Percentiles rank a stretch among this genome's conserved stretches.
These are phyloP conservation scores for Thaumatotibia leucotreta DNA, from an alignment of 1,140 invertebrate genomes.

Conservation along the genomic window DNA sequence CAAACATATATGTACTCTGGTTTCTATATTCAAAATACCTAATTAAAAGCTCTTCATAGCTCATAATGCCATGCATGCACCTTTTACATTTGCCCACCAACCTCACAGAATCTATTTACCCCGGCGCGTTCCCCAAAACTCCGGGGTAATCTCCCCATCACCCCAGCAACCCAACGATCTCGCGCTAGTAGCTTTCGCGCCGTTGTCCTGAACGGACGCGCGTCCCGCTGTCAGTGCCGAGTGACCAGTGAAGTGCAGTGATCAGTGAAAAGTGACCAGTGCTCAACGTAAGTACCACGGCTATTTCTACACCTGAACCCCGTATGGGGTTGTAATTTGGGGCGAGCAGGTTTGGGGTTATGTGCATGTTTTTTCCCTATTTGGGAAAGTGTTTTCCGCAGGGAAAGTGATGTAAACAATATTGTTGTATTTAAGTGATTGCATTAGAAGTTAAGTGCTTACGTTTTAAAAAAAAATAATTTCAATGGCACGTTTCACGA, in stretches of 20 bases:
- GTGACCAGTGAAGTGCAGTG: constrained; percentile 12
- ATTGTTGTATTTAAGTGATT: not conserved
- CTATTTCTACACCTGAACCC: not conserved
- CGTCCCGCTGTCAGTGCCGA: not conserved
- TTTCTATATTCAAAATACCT: too few species aligned
- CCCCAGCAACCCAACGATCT: not conserved
- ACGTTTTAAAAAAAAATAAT: not conserved
- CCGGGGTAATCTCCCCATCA: not conserved
- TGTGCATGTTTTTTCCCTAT: not conserved
- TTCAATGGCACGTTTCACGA: not conserved
- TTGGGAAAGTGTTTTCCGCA: constrained; percentile 5
- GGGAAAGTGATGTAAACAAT: not conserved
- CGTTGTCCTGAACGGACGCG: not conserved
- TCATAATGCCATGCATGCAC: too few species aligned
- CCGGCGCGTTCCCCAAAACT: not conserved
- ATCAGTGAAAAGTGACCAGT: constrained; percentile 6
- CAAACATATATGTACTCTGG: too few species aligned
- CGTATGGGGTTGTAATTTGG: not conserved
- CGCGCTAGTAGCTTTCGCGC: not conserved
- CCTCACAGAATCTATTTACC: not conserved
- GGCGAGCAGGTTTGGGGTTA: not conserved
- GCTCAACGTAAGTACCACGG: not conserved
- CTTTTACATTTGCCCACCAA: not conserved
- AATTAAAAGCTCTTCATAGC: too few species aligned
- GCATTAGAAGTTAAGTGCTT: not conserved